Evolutionary conservation across 2,797 vertebrate genomes (phyloP), one percentile per base, ranked within the genome.

Genomic region (Tragelaphus eurycerus): DNA sequence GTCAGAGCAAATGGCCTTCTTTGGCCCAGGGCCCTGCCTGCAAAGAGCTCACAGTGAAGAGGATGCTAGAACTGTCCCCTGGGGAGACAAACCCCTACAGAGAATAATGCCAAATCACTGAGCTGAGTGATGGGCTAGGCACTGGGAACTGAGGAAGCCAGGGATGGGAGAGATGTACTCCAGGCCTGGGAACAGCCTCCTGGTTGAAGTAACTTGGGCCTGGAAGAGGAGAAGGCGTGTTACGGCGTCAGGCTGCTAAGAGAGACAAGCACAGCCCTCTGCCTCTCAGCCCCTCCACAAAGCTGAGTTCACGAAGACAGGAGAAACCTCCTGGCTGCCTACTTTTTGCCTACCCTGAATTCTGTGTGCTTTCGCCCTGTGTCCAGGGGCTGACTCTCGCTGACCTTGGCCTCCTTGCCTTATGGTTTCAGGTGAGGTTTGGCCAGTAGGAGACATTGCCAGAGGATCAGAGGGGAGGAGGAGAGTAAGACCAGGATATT

Each of bases 21-120:
- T 91, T 96, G 93, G 92, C 88, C 27, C 62, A 92, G 15, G 27
- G 34, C 83, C 38, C 48, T 52, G 84, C 59, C 85, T 96, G 62
- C 81, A 74, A 86, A 93, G 84, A 93, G 74, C 64, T 95, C 54
- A 38, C 52, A 17, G 55, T 9, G 31, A 50, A 87, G 46, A 93
- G 88, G n/a, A 82, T 78, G 67, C 60, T 76, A 54, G 93, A 90
- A 86, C 43, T 5, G 3, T 57, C 60, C 89, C 67, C 55, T 43
- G n/a, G 83, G 62, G 81, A 78, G 54, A 79, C 31, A 62, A 74
- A 31, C 31, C 23, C 62, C 19, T 4, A 10, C 25, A 23, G 64
- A 87, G 27, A 95, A 67, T 52, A 87, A 88, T 87, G 93, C 81
- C 55, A n/a, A 4, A 46, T 71, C 76, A 13, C 82, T 29, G 55